Base-by-base conservation (phyloP, 2,797 vertebrate species). In the Enteromius paludinosus region DNA sequence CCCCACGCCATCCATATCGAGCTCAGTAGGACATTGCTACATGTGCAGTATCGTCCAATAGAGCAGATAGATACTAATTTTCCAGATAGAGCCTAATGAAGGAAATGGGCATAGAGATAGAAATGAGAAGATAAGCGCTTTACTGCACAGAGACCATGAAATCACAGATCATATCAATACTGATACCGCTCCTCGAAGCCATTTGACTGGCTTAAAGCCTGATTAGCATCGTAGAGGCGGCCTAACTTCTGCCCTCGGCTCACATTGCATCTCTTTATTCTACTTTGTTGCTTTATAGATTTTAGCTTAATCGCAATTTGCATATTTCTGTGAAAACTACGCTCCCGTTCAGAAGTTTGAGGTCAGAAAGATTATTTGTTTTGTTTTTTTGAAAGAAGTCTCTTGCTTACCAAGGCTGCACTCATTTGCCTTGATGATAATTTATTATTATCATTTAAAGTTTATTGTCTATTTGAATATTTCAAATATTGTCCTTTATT, bases 21-120 rank as follows among this genome's bases (percentile, higher is more conserved):
- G 43, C 33, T 82, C 12, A 54, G 17, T 14, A 65, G 59, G 43
- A 35, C 61, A 73, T 73, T 2, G 4, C 15, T 38, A 45, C 12
- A 47, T 73, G 28, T 73, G 56, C 64, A 56, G 23, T 33, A 72
- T 64, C 15, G 1, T 76, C n/a, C 17, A 54, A 11, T 74, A 75
- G 15, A 41, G 80, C 35, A 33, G 47, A 17, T 25, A 43, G 49
- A 75, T 59, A 54, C 56, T 54, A 59, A 68, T 30, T 56, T 23
- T 35, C 25, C 64, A 61, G 81, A 76, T 77, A 66, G 72, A 75
- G 33, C 18, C 52, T 61, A 82, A 82, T 76, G 47, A 79, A 73
- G 76, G 38, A 79, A 74, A 56, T 65, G 75, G 23, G 47, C 41
- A 62, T 52, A 41, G 33, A 45, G 43, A 83, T 65, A 41, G 64